Base-by-base conservation (phyloP, 2,888 invertebrate species). In the Catotricha subobsoleta region DNA sequence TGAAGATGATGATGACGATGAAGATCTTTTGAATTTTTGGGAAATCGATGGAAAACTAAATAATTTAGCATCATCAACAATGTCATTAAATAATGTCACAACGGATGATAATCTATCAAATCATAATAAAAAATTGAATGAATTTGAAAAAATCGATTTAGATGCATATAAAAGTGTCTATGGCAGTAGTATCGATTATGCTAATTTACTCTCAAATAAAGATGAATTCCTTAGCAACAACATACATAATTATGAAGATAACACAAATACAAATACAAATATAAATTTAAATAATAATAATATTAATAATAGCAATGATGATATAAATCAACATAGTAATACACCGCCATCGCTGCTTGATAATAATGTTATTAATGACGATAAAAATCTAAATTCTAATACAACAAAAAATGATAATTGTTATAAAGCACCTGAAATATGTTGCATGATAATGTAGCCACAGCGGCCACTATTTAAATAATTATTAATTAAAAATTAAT, bases 81-180 rank as follows among this genome's bases (percentile, higher is more conserved):
- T 15, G 16, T 10, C 13, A 13, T 33, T 34, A 34, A 19, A 3
- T 7, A 19, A 10, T n/a, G 10, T 21, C 13, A 13, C 12, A 9
- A 23, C 12, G n/a, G 9, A 8, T n/a, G 13, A 8, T 20, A 15
- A 10, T 8, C 9, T n/a, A 16, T 8, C 18, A 10, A 39, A 55
- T 57, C 40, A 58, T 58, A 15, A 54, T 50, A 2, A n/a, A n/a
- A n/a, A n/a, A n/a, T n/a, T n/a, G n/a, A n/a, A n/a, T n/a, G n/a
- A n/a, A n/a, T n/a, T n/a, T 29, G 20, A 36, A n/a, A 20, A 36
- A 20, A n/a, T 10, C 6, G 29, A 43, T 21, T 21, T 57, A 4
- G 54, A 53, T 41, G 50, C 57, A 6, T 63, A 63, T 48, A 61
- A 63, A 38, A 62, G 61, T 46, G 54, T 58, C 44, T 63, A 62